Percentiles rank a stretch among this genome's conserved stretches.
These are phyloP conservation scores for Merops nubicus DNA, from an alignment of 2,113 vertebrate genomes.

Conservation along the genomic window DNA sequence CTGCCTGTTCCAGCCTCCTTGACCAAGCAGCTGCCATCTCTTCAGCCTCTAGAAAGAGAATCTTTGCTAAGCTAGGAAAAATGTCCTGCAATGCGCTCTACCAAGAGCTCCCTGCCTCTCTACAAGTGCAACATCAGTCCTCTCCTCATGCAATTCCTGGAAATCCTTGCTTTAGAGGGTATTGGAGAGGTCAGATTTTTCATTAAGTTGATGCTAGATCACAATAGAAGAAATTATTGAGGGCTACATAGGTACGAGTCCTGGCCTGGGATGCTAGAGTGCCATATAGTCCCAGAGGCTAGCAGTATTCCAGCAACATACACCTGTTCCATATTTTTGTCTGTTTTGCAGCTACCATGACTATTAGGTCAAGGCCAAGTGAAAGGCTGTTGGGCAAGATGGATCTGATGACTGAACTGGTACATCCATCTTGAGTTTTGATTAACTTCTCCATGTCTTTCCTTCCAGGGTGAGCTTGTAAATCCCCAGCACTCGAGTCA, in stretches of 20 bases:
- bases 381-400: neutral
- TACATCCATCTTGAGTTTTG: neutral
- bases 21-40: neutral
- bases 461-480: neutral
- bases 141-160: neutral
- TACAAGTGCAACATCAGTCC: neutral
- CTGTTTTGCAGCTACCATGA: neutral
- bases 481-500: neutral
- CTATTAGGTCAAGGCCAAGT: neutral
- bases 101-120: neutral
- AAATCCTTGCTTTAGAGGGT: neutral
- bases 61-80: neutral
- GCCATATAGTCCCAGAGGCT: neutral
- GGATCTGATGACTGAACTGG: neutral
- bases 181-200: neutral
- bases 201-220: neutral
- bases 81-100: neutral
- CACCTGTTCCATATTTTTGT: neutral
- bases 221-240: neutral
- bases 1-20: neutral
- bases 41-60: neutral
- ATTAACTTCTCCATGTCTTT: neutral
- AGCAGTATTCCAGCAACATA: neutral
- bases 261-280: rapidly evolving
- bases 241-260: neutral